Evolutionary conservation across 2,113 vertebrate genomes (phyloP), one percentile per base, ranked within the genome.

Genomic region (Channa maculata): DNA sequence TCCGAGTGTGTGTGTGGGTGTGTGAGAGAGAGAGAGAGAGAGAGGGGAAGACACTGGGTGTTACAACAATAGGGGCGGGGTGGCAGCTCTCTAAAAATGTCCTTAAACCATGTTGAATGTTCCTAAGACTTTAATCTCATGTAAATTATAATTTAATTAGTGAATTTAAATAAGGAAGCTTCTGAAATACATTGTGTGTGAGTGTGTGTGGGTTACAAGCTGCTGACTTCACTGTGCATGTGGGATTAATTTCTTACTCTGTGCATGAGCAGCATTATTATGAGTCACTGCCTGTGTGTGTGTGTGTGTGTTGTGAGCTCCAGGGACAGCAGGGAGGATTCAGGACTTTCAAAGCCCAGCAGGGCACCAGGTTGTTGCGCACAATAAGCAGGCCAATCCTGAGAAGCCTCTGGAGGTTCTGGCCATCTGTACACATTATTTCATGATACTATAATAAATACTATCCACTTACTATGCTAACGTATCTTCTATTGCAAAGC

Each of bases 61-160:
- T 14, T 73, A 37, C 37, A 83, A 84, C 77, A 83, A 86, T 87
- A 67, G 71, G 65, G 80, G 24, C 13, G 58, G 54, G 71, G 38
- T 52, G 44, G 72, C 73, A 67, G 86, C 73, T 61, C 67, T 83
- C 82, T 77, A 58, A 77, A 88, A 90, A 82, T 79, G 69, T 84
- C 66, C 78, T 87, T 82, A 87, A 87, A 87, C 63, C 48, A 1
- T 78, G 84, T 75, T 82, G 79, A 86, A 87, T 72, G 66, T 54
- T 67, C 34, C 12, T 86, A 90, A 90, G 75, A 80, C 85, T 87
- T 84, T 90, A 89, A 90, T 89, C 87, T 88, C 74, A 79, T 91
- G 81, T 88, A 89, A 91, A 89, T 89, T 81, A 86, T 86, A 82
- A 91, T 86, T 88, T 86, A 85, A 91, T 91, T 89, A 88, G 71